These are phyloP conservation scores for Cyprinodon brontotheroides DNA, from an alignment of 2,113 vertebrate species.

Conservation along the genomic window DNA sequence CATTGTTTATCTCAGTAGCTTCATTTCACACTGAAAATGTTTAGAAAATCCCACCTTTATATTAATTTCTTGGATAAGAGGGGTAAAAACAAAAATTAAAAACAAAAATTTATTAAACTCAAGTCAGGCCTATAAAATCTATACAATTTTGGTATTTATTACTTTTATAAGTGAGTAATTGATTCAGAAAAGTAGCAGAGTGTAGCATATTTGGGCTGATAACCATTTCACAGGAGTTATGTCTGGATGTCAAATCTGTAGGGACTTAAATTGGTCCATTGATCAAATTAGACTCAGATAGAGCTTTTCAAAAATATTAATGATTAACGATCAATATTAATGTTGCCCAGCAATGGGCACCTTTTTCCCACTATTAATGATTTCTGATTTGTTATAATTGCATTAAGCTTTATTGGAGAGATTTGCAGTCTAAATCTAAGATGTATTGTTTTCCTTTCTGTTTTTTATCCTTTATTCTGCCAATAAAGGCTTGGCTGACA, in stretches of 20 bases:
- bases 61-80: background rate
- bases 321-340: too few relatives aligned
- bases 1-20: background rate
- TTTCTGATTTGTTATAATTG: too few relatives aligned
- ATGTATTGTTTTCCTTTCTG: background rate
- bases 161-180: background rate
- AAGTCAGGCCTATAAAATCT: background rate
- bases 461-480: background rate
- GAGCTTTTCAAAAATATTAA: too few relatives aligned
- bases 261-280: background rate
- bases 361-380: too few relatives aligned
- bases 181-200: background rate
- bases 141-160: background rate
- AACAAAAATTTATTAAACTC: background rate
- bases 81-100: background rate
- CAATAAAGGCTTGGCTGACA: background rate
- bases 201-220: background rate
- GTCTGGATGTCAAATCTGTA: background rate
- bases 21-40: background rate
- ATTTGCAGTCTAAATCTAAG: background rate
- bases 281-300: too few relatives aligned
- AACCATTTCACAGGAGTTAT: too few relatives aligned
- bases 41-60: background rate
- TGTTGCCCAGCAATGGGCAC: too few relatives aligned
- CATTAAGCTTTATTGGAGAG: too few relatives aligned